A percentile compares a stretch with the other conserved stretches of the same genome.
Evolutionary conservation across 2,797 vertebrate species (phyloP).

Genomic region (Kryptolebias ocellatus): DNA sequence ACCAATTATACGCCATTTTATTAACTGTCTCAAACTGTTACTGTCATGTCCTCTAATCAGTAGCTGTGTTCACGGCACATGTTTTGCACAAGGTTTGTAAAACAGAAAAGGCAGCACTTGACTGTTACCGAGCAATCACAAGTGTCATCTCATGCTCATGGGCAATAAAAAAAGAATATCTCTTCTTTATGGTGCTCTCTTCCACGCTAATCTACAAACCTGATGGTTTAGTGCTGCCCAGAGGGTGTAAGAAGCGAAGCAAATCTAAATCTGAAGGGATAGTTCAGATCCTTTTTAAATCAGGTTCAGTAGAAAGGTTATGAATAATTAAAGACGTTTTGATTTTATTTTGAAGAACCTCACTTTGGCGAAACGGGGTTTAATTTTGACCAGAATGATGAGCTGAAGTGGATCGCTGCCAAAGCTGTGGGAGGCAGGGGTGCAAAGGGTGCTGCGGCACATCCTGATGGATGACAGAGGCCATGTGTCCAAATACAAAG

Average conservation of each 20-base stretch:
- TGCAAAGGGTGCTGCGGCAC: too few species aligned
- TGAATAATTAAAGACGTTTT: too few species aligned
- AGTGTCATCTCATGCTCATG: slow-evolving; percentile 33
- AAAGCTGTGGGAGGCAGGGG: too few species aligned
- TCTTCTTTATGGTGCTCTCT: neutral
- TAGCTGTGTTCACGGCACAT: slow-evolving; percentile 35
- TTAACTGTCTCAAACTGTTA: slow-evolving; percentile 52
- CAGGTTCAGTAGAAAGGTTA: too few species aligned
- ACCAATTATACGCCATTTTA: slow-evolving; percentile 28
- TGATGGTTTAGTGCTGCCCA: neutral
- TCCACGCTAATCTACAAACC: neutral
- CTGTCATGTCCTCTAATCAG: slow-evolving; percentile 57
- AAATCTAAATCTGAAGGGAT: too few species aligned
- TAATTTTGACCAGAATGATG: too few species aligned
- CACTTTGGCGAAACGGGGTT: too few species aligned
- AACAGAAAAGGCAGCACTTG: slow-evolving; percentile 57
- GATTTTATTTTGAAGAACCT: too few species aligned
- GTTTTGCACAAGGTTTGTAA: slow-evolving; percentile 32
- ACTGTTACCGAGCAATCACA: slow-evolving; percentile 43
- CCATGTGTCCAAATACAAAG: too few species aligned
- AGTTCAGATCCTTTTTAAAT: too few species aligned
- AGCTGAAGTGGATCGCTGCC: too few species aligned
- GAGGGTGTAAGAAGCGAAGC: neutral
- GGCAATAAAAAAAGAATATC: neutral
- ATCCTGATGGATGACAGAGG: too few species aligned